These are phyloP conservation scores for Momotus momota DNA, from an alignment of 2,797 vertebrate species.

Conservation along the genomic window DNA sequence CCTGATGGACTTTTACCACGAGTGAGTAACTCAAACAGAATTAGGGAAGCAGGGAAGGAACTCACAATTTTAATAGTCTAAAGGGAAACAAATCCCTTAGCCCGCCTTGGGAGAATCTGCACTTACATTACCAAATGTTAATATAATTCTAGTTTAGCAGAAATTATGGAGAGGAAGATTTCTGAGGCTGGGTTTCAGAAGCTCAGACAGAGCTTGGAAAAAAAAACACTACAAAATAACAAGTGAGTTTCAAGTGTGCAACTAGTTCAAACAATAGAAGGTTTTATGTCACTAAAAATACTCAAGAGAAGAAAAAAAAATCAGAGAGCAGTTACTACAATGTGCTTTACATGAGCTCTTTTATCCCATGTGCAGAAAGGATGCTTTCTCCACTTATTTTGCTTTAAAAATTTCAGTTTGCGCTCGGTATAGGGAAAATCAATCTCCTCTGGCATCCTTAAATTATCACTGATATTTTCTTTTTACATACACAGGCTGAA, in stretches of 20 bases:
- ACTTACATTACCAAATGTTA: neutral
- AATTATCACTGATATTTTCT: neutral
- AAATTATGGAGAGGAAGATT: neutral
- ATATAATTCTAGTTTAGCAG: neutral
- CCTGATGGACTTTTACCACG: accelerated
- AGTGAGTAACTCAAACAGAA: neutral
- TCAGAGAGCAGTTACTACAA: neutral
- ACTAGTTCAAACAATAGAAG: neutral
- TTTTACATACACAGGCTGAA: neutral
- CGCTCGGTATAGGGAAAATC: neutral
- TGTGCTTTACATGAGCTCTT: neutral
- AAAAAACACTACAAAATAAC: neutral
- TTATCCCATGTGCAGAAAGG: accelerated
- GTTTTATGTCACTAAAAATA: neutral
- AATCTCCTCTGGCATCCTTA: accelerated
- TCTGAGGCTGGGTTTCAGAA: neutral
- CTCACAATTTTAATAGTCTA: neutral
- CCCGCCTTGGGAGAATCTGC: neutral
- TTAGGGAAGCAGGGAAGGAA: neutral
- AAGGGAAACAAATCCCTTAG: neutral
- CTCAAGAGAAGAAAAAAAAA: neutral
- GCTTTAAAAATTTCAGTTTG: neutral
- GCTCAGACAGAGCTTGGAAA: neutral
- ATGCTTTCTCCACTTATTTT: neutral
- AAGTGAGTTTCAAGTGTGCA: neutral